Conservation (phyloP, 2,113 vertebrate genomes). For the Aspiorhynchus laticeps region DNA sequence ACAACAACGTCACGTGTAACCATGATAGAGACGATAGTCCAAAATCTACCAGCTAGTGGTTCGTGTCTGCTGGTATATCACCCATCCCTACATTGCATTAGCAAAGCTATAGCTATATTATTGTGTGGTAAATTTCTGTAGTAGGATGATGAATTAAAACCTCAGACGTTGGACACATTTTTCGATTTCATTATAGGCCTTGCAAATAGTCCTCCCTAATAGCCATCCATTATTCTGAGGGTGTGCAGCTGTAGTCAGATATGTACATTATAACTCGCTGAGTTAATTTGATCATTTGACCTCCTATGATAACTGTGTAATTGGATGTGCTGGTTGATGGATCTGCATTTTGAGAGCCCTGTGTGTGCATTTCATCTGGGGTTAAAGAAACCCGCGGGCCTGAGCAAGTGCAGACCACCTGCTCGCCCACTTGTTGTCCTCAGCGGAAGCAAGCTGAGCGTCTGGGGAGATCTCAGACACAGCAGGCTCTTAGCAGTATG, state of each 20-base stretch:
- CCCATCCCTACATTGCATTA: too few species aligned
- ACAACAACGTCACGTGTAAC: too few species aligned
- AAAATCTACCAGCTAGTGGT: too few species aligned
- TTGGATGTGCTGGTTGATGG: conserved; percentile 11
- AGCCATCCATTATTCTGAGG: not conserved
- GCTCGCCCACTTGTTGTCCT: conserved; percentile 36
- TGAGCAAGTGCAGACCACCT: conserved; percentile 27
- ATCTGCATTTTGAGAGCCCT: not conserved
- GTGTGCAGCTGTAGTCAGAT: not conserved
- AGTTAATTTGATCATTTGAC: not conserved
- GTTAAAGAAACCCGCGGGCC: conserved; percentile 9
- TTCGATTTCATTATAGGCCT: not conserved
- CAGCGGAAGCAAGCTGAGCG: conserved; percentile 38
- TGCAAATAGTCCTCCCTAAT: not conserved
- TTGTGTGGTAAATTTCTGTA: not conserved
- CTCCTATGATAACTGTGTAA: not conserved
- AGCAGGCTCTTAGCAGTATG: conserved; percentile 44
- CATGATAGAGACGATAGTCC: too few species aligned
- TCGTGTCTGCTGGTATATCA: too few species aligned
- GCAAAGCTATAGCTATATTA: not conserved
- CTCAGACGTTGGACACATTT: not conserved
- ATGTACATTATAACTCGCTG: not conserved
- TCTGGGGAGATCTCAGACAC: conserved; percentile 52
- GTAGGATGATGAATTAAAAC: not conserved
- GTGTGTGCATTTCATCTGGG: not conserved